Base-by-base conservation (phyloP, 2,797 vertebrate species). In the Tolypeutes matacus region DNA sequence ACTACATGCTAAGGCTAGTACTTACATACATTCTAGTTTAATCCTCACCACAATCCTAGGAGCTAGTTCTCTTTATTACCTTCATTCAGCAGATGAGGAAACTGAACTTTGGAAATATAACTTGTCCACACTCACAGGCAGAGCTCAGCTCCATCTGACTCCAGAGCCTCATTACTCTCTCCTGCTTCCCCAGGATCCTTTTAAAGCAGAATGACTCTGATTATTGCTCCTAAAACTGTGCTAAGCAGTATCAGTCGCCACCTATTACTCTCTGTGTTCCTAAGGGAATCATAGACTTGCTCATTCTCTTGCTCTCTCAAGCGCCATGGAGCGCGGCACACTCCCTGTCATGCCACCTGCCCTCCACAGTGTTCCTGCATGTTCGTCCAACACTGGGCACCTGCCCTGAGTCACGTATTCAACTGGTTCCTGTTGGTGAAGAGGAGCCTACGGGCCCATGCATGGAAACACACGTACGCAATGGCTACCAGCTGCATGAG, bases 201-300 rank as follows among this genome's bases (percentile, higher is more conserved):
- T 36, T 49, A 27, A 65, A 84, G 81, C 67, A 82, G n/a, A 62
- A 13, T 53, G 62, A 25, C 13, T 18, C 42, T n/a, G 11, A 25
- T 62, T 80, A 42, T 62, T 51, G 69, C 64, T 56, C 14, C 56
- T 23, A 14, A 56, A 64, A 36, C 65, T 58, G 14, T 31, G 42
- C 82, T 9, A 27, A 69, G 62, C 34, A 64, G 42, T 75, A 58
- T 51, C 56, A 27, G 2, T 42, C 25, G 20, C 82, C n/a, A 11
- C 21, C 7, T 62, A 10, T 73, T 21, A 25, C 29, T 18, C 11
- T 15, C 11, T n/a, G 1, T 0, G 0, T 78, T 23, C 34, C 14
- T 15, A 5, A 49, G 76, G 56, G 77, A 72, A n/a, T 7, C 3
- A 2, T 3, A 34, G 60, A 25, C 31, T 42, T 1, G 1, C 67